Evolutionary conservation across 2,888 invertebrate species (phyloP).

Genomic region (Dynastes maya): DNA sequence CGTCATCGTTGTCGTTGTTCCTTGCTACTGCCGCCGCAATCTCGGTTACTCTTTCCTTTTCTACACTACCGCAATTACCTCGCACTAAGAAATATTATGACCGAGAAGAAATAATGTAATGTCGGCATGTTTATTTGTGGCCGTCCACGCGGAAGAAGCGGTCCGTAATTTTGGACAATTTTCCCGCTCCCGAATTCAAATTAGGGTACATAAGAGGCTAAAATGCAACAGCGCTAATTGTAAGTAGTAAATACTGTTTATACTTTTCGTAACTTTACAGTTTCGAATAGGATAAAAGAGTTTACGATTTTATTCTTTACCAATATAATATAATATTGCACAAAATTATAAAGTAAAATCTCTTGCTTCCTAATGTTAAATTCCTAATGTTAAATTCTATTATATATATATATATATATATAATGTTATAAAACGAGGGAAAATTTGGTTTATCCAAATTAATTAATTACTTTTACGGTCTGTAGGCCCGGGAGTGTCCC

Average conservation of each 20-base stretch:
- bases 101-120: slow-evolving; percentile 41
- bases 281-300: too few relatives aligned
- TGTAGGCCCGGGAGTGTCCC: too few relatives aligned
- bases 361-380: too few relatives aligned
- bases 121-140: slow-evolving; percentile 40
- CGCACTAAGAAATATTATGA: slow-evolving; percentile 40
- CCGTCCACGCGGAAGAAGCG: slow-evolving; percentile 19
- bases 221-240: not conserved
- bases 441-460: too few relatives aligned
- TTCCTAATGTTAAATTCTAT: too few relatives aligned
- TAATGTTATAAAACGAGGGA: too few relatives aligned
- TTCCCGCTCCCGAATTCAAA: slow-evolving; percentile 29
- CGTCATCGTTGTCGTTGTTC: slow-evolving; percentile 30
- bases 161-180: slow-evolving; percentile 39
- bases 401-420: too few relatives aligned
- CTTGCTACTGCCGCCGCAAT: slow-evolving; percentile 10
- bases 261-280: too few relatives aligned
- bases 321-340: too few relatives aligned
- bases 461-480: too few relatives aligned
- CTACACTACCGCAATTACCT: slow-evolving; percentile 40
- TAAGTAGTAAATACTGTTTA: not conserved
- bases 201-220: slow-evolving; percentile 4
- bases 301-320: too few relatives aligned
- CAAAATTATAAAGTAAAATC: too few relatives aligned
- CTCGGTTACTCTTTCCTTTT: slow-evolving; percentile 19